Percentiles rank a stretch among this genome's conserved stretches.
Conservation (phyloP, 2,113 vertebrate species). For the Corynorhinus townsendii region DNA sequence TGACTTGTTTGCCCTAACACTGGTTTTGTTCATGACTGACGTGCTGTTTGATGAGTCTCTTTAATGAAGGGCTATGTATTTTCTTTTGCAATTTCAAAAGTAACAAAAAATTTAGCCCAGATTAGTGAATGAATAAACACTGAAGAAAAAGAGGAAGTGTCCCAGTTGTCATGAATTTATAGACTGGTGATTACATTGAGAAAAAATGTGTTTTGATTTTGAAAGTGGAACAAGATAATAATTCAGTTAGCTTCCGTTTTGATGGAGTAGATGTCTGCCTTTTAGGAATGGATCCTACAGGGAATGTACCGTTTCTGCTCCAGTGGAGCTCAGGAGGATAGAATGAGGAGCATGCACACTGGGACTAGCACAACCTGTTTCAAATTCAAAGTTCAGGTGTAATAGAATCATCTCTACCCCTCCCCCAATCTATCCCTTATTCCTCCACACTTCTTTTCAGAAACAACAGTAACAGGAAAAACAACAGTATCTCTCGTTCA, state of each 20-base stretch:
- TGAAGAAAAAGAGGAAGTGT: neutral
- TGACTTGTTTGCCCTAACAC: neutral
- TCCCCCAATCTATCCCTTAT: neutral
- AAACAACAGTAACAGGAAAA: neutral
- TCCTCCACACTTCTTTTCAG: neutral
- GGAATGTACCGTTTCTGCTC: neutral
- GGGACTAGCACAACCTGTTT: neutral
- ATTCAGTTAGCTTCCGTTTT: neutral
- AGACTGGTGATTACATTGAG: neutral
- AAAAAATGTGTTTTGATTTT: neutral
- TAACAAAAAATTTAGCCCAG: neutral
- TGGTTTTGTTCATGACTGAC: slow-evolving; percentile 18
- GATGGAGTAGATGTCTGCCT: neutral
- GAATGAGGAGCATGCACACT: neutral
- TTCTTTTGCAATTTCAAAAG: neutral
- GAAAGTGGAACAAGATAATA: neutral
- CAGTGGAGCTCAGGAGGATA: neutral
- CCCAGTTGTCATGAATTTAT: neutral
- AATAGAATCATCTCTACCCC: neutral
- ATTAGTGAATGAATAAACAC: neutral
- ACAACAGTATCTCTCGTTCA: neutral
- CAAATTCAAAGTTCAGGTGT: neutral
- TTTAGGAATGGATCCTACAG: neutral
- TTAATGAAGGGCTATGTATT: neutral
- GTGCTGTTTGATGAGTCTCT: neutral